Evolutionary conservation across 2,113 vertebrate genomes (phyloP), one percentile per base, ranked within the genome.

Genomic region (Chionomys nivalis): DNA sequence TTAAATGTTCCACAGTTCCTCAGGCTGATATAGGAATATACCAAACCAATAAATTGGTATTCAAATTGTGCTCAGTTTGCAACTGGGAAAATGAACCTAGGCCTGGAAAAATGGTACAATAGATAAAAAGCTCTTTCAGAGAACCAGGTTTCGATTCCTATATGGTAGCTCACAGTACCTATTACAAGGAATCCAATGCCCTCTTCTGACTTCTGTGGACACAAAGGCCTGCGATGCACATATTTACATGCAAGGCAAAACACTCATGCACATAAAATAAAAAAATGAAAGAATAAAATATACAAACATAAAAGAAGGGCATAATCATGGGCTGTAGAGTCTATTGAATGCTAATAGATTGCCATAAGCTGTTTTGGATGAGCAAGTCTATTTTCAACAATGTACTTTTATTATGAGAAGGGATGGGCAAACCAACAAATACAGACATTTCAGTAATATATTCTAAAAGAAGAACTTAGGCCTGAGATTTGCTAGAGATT

Each of bases 311-410:
- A 85, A 65, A 65, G 36, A 85, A 63, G 14, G 14, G 1, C 19
- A 16, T 95, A 58, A 85, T 91, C 81, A 39, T 66, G 58, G 28
- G 33, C 39, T 63, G 24, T 39, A 94, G 23, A 83, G 44, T 76
- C 76, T 73, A 87, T n/a, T 90, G 78, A 95, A 86, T 82, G 58
- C 93, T n/a, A 87, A 90, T 47, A 33, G 90, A 77, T 58, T 91
- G 49, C 81, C 94, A n/a, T 44, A 81, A 66, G 58, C 42, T 82
- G 9, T 76, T 73, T 93, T 94, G 77, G 72, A 55, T 93, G 65
- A 72, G 93, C 76, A 81, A 88, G 73, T 58, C 44, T 65, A 91
- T n/a, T 88, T 81, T n/a, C 11, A 31, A 81, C 39, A 92, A 39
- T 11, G 28, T 52, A 94, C 52, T 21, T 87, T 95, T 89, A 89